Conservation (phyloP, 2,797 vertebrate genomes). For the Nannoperca obscura region DNA sequence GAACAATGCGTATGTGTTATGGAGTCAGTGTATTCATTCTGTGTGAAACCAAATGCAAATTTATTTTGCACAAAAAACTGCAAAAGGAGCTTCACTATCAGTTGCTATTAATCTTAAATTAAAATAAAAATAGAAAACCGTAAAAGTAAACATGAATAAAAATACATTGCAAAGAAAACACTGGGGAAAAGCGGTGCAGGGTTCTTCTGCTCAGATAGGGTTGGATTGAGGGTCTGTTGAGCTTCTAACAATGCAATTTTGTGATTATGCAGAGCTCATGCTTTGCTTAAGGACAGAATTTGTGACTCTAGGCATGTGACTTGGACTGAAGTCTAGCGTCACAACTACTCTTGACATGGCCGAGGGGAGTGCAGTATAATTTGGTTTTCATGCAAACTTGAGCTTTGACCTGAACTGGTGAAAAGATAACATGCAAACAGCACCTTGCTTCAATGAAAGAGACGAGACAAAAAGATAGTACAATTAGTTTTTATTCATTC, state of each 20-base stretch:
- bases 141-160: background rate
- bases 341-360: constrained; percentile 24
- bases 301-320: constrained; percentile 8
- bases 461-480: background rate
- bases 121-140: constrained; percentile 2
- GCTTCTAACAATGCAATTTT: constrained; percentile 4
- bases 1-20: background rate
- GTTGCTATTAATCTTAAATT: background rate
- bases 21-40: background rate
- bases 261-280: constrained; percentile 5
- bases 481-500: background rate
- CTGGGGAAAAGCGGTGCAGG: background rate
- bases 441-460: background rate
- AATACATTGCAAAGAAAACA: background rate
- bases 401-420: constrained; percentile 15
- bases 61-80: background rate
- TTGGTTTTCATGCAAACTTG: constrained; percentile 3
- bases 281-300: constrained; percentile 11
- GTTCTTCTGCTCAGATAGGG: background rate
- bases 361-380: constrained; percentile 1
- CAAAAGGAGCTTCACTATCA: background rate
- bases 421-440: background rate
- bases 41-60: constrained; percentile 1
- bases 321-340: constrained; percentile 19
- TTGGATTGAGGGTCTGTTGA: background rate